Evolutionary conservation across 2,888 invertebrate species (phyloP).

Genomic region (Nezara viridula): DNA sequence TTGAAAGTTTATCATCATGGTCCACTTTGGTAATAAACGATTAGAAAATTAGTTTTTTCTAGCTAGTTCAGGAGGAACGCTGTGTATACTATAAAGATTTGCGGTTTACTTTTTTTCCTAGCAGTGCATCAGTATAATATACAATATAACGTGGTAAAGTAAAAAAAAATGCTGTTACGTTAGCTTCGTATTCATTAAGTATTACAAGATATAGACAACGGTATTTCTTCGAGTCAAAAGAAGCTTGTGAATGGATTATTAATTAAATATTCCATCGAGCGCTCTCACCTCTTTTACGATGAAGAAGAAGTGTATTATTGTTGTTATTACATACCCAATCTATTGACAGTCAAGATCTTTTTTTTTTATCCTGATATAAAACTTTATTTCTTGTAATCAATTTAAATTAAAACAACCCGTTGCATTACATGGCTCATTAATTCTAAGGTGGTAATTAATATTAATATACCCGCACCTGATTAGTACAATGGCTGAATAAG

Average conservation of each 20-base stretch:
- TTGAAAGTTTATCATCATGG: too few species aligned
- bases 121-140: neutral
- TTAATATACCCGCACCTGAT: neutral
- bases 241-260: neutral
- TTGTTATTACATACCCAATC: neutral
- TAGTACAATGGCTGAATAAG: neutral
- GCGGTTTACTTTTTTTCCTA: neutral
- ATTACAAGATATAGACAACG: neutral
- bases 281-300: neutral
- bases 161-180: neutral
- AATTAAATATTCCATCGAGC: neutral
- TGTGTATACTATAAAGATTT: neutral
- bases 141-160: too few species aligned
- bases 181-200: neutral
- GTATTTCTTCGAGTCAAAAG: neutral
- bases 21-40: too few species aligned
- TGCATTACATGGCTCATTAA: neutral
- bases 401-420: neutral
- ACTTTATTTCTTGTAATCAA: neutral
- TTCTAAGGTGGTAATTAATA: neutral
- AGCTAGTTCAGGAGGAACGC: too few species aligned
- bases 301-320: neutral
- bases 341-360: neutral
- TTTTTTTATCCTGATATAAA: neutral
- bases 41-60: too few species aligned